Conservation (phyloP, 2,888 invertebrate genomes). For the Heteromyza rotundicornis region DNA sequence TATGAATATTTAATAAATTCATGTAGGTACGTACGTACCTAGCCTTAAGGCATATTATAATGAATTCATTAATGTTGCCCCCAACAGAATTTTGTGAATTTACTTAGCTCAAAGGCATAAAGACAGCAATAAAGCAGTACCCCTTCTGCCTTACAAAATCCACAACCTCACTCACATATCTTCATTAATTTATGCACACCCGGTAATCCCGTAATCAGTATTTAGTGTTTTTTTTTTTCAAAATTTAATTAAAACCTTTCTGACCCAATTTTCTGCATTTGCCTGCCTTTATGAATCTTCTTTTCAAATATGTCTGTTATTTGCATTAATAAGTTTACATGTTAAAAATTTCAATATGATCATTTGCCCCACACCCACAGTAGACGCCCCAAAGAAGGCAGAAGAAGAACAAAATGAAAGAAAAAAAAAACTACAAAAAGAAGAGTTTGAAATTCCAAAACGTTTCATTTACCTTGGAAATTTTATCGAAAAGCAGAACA, state of each 20-base stretch:
- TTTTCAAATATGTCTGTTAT: conserved; percentile 37
- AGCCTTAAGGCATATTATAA: no score
- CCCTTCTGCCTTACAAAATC: no score
- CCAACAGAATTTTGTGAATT: no score
- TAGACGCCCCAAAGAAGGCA: neutral
- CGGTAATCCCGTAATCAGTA: no score
- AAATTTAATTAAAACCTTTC: neutral
- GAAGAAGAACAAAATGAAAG: neutral
- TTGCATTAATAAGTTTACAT: conserved; percentile 53
- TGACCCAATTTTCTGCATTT: neutral
- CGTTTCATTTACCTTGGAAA: neutral
- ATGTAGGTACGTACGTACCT: no score
- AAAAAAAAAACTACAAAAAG: neutral
- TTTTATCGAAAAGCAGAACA: neutral
- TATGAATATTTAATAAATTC: no score
- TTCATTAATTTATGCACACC: no score
- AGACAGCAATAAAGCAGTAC: no score
- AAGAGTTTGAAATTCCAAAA: neutral
- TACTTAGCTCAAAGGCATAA: no score
- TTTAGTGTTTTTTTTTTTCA: no score
- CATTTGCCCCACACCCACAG: neutral
- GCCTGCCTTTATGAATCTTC: neutral
- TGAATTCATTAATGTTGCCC: no score
- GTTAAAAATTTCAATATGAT: conserved; percentile 45
- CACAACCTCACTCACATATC: no score